These are phyloP conservation scores for Anolis apletophallus DNA, from an alignment of 2,797 vertebrate species.

Conservation along the genomic window DNA sequence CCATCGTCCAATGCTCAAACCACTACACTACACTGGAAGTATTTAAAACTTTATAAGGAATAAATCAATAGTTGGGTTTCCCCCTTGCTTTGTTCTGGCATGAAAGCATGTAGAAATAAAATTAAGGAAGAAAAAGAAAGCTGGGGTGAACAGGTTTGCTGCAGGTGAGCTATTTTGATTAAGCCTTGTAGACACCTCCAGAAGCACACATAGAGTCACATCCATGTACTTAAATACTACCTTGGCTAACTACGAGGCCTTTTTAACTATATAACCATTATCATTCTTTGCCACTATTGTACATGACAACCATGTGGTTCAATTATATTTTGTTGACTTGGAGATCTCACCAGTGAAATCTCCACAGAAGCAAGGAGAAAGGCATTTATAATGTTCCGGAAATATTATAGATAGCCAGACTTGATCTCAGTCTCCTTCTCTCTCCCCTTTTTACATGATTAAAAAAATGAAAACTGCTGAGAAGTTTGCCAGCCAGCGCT, in stretches of 20 bases:
- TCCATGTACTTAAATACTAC: background rate
- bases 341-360: background rate
- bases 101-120: background rate
- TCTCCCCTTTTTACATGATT: constrained; percentile 29
- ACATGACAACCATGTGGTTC: constrained; percentile 37
- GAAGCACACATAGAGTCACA: no score
- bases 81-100: background rate
- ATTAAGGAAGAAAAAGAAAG: background rate
- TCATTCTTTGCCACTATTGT: constrained; percentile 13
- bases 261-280: background rate
- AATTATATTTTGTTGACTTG: constrained; percentile 18
- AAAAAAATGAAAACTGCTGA: constrained; percentile 66
- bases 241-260: background rate
- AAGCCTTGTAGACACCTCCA: no score
- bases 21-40: no score
- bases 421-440: constrained; percentile 5
- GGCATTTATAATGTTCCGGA: constrained; percentile 42
- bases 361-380: constrained; percentile 2
- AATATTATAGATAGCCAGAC: constrained; percentile 61
- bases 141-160: background rate
- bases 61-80: background rate
- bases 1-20: no score
- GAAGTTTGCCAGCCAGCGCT: constrained; percentile 75
- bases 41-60: background rate
- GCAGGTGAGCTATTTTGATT: no score